Evolutionary conservation across 1,140 invertebrate genomes (phyloP), one percentile per base, ranked within the genome.

Genomic region (Pseudachorutes palmiensis): DNA sequence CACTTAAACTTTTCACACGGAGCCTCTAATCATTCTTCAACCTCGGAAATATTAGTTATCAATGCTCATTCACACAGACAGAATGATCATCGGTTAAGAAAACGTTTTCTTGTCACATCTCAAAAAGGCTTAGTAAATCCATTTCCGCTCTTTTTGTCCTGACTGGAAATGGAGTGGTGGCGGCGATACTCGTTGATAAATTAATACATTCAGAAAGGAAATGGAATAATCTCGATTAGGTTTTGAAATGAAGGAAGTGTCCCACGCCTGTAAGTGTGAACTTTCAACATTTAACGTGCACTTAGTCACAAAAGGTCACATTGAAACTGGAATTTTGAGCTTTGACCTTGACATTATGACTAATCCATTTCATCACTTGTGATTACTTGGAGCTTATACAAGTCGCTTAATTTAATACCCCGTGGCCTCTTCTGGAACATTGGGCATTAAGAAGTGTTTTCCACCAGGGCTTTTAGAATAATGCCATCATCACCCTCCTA

Each of bases 331-430:
- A 55, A 55, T 55, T 12, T 55, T 55, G 12, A 19, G 51, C 14
- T 55, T 55, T 55, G 51, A 14, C 51, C 51, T 55, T 55, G 51
- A 55, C 51, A 55, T 55, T 14, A 55, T 55, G 51, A 55, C 24
- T 19, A 12, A 55, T 55, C 9, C 51, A 55, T 55, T 14, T 55
- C 51, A 55, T 55, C 51, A 55, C 24, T 22, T n/a, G n/a, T n/a
- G n/a, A 55, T 26, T 24, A 19, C 24, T 22, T 5, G 12, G 9
- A 55, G 51, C 12, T 55, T 55, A 55, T 22, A 55, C 24, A 26
- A 55, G 24, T 5, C 51, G 5, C 51, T 14, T 5, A 55, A 55
- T 14, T 26, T 12, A 26, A 3, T 55, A 12, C 36, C 36, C 36
- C 19, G 24, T 16, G 9, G 24, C 12, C 24, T 55, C 12, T 5